phyloP scores from a whole-genome alignment of 2,797 vertebrate species.

The Falco rusticolus region DNA sequence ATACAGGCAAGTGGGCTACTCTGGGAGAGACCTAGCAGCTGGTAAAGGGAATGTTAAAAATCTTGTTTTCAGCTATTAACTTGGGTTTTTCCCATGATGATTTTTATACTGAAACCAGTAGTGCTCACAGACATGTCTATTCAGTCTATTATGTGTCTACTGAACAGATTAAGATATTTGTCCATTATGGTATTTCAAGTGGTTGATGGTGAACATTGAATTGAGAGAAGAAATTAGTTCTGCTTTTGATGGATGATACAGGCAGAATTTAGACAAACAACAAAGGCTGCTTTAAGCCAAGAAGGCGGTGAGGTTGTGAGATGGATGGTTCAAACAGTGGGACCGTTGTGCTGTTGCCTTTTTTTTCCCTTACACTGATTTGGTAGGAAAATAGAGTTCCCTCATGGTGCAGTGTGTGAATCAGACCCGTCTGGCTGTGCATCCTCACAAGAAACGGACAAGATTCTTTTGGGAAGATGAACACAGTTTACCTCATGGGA shows the following conservation, averaged over 20 bases:
- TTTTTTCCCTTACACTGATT: neutral
- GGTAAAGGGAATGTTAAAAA: neutral
- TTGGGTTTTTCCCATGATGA: rapidly evolving
- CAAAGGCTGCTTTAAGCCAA: neutral
- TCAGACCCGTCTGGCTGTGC: neutral
- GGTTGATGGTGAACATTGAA: neutral
- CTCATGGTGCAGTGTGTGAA: neutral
- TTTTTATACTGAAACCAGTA: neutral
- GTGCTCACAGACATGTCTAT: neutral
- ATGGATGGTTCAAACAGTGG: too few species aligned
- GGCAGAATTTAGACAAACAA: neutral
- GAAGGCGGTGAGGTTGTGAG: neutral
- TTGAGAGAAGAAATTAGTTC: neutral
- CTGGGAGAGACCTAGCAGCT: neutral
- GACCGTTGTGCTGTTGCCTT: neutral
- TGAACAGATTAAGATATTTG: neutral
- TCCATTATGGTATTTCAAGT: neutral
- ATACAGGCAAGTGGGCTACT: neutral
- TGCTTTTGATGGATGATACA: neutral
- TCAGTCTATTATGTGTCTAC: neutral
- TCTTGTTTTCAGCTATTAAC: neutral
- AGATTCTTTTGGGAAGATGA: neutral
- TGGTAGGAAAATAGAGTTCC: neutral
- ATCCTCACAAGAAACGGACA: neutral
- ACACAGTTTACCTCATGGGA: neutral